Base-by-base conservation (phyloP, 2,888 invertebrate genomes). In the Cancer borealis region DNA sequence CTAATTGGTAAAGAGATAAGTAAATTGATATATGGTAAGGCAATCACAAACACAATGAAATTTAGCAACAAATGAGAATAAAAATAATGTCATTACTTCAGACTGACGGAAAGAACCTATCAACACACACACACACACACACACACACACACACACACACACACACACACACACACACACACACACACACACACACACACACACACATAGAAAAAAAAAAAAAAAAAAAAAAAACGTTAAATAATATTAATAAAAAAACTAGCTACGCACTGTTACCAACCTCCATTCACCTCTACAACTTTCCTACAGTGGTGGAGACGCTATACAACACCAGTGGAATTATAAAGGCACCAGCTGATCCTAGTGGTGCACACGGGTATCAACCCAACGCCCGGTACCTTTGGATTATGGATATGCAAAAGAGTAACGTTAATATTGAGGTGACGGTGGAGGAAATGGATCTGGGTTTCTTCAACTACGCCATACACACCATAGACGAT, bases 81-180 rank as follows among this genome's bases (percentile, higher is more conserved):
- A n/a, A n/a, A n/a, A n/a, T n/a, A n/a, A n/a, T n/a, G n/a, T n/a
- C n/a, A n/a, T n/a, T n/a, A n/a, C n/a, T n/a, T n/a, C n/a, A n/a
- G n/a, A n/a, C n/a, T n/a, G n/a, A n/a, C n/a, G n/a, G n/a, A n/a
- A n/a, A n/a, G 8, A 54, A 54, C 54, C 5, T 12, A 54, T 12
- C 5, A 5, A 54, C 54, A 54, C 54, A 54, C 54, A 54, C 54
- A 54, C 45, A 87, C 45, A 87, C 45, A 87, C 45, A 39, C 46
- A 88, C 46, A 26, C 46, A 88, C 46, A 88, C 14, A 88, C 46
- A 88, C 14, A 26, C 30, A 26, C 46, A 88, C 30, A 88, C 30
- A 26, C 30, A 88, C 46, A 88, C 88, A 87, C 87, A 87, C n/a
- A 87, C n/a, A 87, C n/a, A 87, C 14, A 87, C 45, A 87, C 54